Conservation (phyloP, 2,797 vertebrate species). For the Lerista edwardsae region DNA sequence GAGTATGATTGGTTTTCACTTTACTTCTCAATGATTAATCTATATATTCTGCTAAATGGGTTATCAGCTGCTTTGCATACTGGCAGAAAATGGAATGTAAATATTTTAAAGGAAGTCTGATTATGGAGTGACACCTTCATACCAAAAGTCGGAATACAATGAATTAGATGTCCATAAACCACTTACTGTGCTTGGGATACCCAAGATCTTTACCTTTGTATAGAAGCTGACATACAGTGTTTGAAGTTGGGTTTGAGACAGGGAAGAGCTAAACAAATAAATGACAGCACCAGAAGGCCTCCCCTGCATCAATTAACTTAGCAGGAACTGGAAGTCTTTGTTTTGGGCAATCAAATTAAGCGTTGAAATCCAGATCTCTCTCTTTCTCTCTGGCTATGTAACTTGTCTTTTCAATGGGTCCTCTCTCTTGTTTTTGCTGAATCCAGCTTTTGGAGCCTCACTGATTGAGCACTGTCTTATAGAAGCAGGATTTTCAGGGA, state of each 20-base stretch:
- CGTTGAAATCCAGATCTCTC: not conserved
- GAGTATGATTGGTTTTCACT: constrained; percentile 69
- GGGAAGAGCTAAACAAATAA: not conserved
- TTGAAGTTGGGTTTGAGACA: not conserved
- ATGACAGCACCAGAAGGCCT: not conserved
- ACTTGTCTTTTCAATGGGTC: not conserved
- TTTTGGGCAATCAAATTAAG: not conserved
- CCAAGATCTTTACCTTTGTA: not conserved
- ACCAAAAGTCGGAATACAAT: not conserved
- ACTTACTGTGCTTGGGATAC: not conserved
- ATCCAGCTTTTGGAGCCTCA: constrained; percentile 87
- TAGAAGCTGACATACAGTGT: not conserved
- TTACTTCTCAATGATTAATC: not conserved
- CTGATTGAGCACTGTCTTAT: constrained; percentile 95
- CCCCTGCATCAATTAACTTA: not conserved
- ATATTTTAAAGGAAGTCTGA: not conserved
- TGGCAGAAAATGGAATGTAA: too few relatives aligned
- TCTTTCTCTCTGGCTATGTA: not conserved
- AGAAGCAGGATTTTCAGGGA: constrained; percentile 84
- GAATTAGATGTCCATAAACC: not conserved
- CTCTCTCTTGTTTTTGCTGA: too few relatives aligned
- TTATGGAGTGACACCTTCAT: not conserved
- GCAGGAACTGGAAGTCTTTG: too few relatives aligned
- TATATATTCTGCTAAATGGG: not conserved
- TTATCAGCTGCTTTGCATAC: not conserved